Base-by-base conservation (phyloP, 2,888 invertebrate genomes). In the Andrena bucephala region DNA sequence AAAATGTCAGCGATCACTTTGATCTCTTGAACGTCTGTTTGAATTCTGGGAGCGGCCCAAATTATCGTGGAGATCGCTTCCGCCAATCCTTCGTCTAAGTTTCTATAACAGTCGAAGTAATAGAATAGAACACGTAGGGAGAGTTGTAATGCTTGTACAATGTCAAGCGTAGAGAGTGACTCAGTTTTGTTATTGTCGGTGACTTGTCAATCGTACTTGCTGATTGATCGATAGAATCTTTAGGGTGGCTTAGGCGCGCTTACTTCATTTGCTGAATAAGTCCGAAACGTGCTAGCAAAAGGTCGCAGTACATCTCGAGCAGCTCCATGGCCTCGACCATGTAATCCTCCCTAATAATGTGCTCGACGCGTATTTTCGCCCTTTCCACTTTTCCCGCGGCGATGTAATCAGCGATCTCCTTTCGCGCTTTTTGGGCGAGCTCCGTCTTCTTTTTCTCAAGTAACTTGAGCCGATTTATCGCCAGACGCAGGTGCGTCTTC, bases 261-360 rank as follows among this genome's bases (percentile, higher is more conserved):
- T 96, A 98, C 95, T 99, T 99, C 98, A 99, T 98, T 94, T 99
- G 99, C 59, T 98, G 98, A 72, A 99, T 96, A 10, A 99, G 95
- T 0, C 99, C 99, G 94, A 99, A 99, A 91, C 99, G 96, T 0
- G 99, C 99, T 72, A 99, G 94, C 62, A 99, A 94, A 70, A 99
- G 95, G 94, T 99, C 99, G 94, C 99, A 99, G 93, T 99, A 99
- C 99, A 99, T 99, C 95, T 99, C 99, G 0, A 99, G 96, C 79
- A 99, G 96, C 95, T 99, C 99, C 97, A 99, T 98, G 0, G 99
- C 99, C 94, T 99, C 99, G 2, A 99, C 99, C 94, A 99, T 96
- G 94, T 99, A 99, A 94, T 99, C 99, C 94, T 99, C 99, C 63
- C 99, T 95, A 77, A 99, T 99, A 77, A 99, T 99, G 91, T 99